Percentiles rank a stretch among this genome's conserved stretches.
Evolutionary conservation across 2,888 invertebrate species (phyloP).

Genomic region (Lydus trimaculatus): DNA sequence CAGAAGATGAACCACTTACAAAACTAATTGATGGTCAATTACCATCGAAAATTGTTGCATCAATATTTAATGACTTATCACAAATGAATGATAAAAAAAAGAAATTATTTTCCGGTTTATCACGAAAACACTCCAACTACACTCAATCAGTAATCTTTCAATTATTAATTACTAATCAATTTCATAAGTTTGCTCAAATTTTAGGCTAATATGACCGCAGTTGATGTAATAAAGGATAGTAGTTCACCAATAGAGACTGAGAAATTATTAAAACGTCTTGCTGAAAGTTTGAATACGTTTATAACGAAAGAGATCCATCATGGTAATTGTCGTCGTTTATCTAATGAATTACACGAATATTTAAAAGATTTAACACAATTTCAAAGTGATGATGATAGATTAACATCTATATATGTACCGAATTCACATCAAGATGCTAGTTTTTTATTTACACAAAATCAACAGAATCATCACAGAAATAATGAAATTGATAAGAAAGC

Average conservation of each 20-base stretch:
- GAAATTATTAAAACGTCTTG: background rate
- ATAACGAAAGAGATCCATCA: constrained; percentile 6
- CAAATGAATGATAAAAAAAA: constrained; percentile 33
- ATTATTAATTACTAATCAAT: background rate
- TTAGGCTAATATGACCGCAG: constrained; percentile 29
- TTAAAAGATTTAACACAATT: constrained; percentile 30
- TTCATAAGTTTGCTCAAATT: background rate
- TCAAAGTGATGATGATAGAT: constrained; percentile 9
- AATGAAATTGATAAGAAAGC: constrained; percentile 26
- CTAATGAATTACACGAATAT: constrained; percentile 39
- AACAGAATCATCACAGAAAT: constrained; percentile 25
- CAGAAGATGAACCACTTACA: constrained; percentile 40
- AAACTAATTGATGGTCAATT: constrained; percentile 43
- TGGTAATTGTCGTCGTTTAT: constrained; percentile 38
- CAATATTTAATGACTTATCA: constrained; percentile 37
- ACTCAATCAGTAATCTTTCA: constrained; percentile 15
- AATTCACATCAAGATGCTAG: constrained; percentile 33
- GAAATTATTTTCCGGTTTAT: constrained; percentile 36
- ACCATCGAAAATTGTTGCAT: constrained; percentile 40
- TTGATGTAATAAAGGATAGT: background rate
- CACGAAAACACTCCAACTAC: constrained; percentile 30
- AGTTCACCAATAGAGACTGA: background rate
- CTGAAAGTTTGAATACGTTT: constrained; percentile 32
- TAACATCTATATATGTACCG: constrained; percentile 38
- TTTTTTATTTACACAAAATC: constrained; percentile 20